Base-by-base conservation (phyloP, 1,140 invertebrate genomes). In the Bombus picipes region DNA sequence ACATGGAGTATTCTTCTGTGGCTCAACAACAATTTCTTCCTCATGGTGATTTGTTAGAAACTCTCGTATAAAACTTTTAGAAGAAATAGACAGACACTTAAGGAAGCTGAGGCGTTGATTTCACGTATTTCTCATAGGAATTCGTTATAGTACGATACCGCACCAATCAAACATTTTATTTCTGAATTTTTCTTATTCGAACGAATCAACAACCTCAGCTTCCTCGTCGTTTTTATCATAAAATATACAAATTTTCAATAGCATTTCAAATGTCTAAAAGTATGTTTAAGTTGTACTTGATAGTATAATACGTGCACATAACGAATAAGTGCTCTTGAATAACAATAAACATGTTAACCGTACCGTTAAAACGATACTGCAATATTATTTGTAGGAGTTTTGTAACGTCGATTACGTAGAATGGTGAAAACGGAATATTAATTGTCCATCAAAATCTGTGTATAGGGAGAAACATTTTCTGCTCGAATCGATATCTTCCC, bases 1-100 rank as follows among this genome's bases (percentile, higher is more conserved):
- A 99, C 93, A 97, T 98, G 95, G 96, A 98, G 91, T 95, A 98
- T 18, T 98, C 98, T 18, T 97, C 97, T 13, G 97, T 99, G 72
- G 97, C 97, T 81, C 97, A 97, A 93, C 97, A 98, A 90, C 97
- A 97, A 93, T 97, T 96, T 90, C 90, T 96, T 39, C 97, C 97
- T n/a, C 68, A 73, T 0, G 75, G 47, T 32, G 77, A 90, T 25
- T 78, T 88, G 5, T 15, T 88, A 22, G 68, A 90, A 6, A 88
- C 77, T 41, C 57, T 90, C 18, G 71, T 59, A 32, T 89, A 88
- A 68, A 65, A 76, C 18, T 25, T 22, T 79, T 78, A 72, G 59
- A 25, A 28, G n/a, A 10, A 47, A 32, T 22, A 32, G 47, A 53
- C 34, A 74, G 37, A 47, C 25, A n/a, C 1, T n/a, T 28, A 4